These are phyloP conservation scores for Dugesia japonica DNA, from an alignment of 2,888 invertebrate species.

Conservation along the genomic window DNA sequence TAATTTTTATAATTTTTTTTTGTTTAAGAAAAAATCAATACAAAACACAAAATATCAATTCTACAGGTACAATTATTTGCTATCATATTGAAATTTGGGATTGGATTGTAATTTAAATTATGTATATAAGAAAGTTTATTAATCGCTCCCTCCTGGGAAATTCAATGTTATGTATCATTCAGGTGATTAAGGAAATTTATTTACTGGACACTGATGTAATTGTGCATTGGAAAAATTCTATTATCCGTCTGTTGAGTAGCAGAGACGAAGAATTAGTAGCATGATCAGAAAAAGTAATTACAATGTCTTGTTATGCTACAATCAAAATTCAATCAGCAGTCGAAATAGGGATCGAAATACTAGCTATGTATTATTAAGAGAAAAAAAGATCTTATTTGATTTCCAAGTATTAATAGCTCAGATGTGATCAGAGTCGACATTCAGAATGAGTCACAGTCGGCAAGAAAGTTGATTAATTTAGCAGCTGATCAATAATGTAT, in stretches of 20 bases:
- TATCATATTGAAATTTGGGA: no score
- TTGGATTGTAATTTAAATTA: no score
- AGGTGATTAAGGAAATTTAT: not conserved
- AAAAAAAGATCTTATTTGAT: not conserved
- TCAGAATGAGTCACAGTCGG: not conserved
- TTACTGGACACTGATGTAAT: not conserved
- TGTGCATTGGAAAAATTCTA: not conserved
- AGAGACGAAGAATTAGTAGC: not conserved
- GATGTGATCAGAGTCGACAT: not conserved
- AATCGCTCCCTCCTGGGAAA: not conserved
- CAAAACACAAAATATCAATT: no score
- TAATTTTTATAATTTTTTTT: no score
- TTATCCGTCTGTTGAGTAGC: not conserved
- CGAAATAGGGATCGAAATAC: not conserved
- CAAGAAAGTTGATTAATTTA: constrained; percentile 7
- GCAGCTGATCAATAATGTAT: constrained; percentile 20
- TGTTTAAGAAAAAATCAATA: no score
- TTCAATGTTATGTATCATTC: not conserved
- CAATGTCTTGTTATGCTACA: constrained; percentile 4
- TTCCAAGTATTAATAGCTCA: not conserved
- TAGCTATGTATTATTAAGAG: not conserved
- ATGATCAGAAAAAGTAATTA: constrained; percentile 6
- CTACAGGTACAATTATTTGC: not conserved
- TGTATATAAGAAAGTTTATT: not conserved
- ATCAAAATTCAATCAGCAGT: constrained; percentile 12